Evolutionary conservation across 2,113 vertebrate species (phyloP).

Genomic region (Pelvicachromis taeniatus): DNA sequence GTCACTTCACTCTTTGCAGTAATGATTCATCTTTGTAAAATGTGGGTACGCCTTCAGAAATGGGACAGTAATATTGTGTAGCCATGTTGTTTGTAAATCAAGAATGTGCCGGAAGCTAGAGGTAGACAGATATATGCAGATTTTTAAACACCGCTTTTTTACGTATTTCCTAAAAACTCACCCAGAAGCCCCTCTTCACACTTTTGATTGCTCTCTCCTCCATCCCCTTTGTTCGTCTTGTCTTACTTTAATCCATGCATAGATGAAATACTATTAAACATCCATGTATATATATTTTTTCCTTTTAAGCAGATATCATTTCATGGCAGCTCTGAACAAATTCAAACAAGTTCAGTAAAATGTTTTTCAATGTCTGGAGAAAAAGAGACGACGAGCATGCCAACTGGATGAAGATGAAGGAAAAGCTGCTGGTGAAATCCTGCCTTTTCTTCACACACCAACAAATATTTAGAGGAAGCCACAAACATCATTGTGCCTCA

Average conservation of each 20-base stretch:
- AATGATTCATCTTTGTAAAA: neutral
- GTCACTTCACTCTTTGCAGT: neutral
- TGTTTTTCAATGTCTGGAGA: constrained; percentile 25
- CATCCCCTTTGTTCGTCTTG: neutral
- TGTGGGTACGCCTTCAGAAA: neutral
- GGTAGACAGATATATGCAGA: neutral
- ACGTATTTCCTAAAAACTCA: neutral
- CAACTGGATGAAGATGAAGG: constrained; percentile 21
- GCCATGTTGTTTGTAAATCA: neutral
- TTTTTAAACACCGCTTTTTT: neutral
- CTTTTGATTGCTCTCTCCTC: neutral
- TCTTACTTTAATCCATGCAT: constrained; percentile 10
- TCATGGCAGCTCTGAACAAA: constrained; percentile 53
- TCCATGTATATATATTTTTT: neutral
- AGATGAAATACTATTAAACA: neutral
- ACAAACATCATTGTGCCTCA: neutral
- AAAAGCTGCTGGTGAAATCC: neutral
- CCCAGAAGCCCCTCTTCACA: neutral
- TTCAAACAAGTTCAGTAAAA: constrained; percentile 47
- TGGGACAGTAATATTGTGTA: neutral
- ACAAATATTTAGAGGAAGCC: neutral
- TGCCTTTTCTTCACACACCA: neutral
- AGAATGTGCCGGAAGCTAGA: neutral
- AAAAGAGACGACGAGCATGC: neutral
- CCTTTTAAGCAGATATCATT: constrained; percentile 47